Base-by-base conservation (phyloP, 2,888 invertebrate species). In the Automeris io region DNA sequence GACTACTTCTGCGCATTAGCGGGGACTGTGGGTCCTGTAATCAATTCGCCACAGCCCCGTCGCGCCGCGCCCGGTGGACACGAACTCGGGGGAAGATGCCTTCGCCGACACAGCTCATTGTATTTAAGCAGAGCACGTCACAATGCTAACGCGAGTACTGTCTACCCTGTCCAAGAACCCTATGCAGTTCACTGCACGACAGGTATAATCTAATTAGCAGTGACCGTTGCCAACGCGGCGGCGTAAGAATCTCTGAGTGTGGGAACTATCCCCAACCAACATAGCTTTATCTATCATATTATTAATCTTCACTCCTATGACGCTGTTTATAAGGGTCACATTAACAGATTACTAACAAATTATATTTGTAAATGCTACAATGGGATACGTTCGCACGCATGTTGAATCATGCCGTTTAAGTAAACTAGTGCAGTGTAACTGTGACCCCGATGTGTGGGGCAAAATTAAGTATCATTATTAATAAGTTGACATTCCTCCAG, bases 361-460 rank as follows among this genome's bases (percentile, higher is more conserved):
- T 42, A 36, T 46, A 39, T 35, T 61, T 51, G 68, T 49, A 33
- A 40, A 42, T 37, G 52, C 61, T 51, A 80, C 81, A 82, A 81
- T 81, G 53, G 68, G 24, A 49, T 54, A 58, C 52, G 59, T 64
- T 79, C 80, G 54, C 80, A 79, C 74, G 70, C 54, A 60, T 51
- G 57, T 68, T 68, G 70, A 66, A 63, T 70, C 66, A 65, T 57
- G 54, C 35, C 53, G 49, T 54, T 61, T 58, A 65, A 70, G 69
- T 72, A 63, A 76, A 82, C 57, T 80, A 77, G 81, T 70, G 66
- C 80, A 76, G 67, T 80, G 64, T 74, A 68, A 75, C 72, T 72
- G 71, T 70, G 72, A 43, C 62, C 57, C 60, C 51, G 63, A 60
- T 51, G 57, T 47, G 51, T 39, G 41, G 40, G 40, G 23, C n/a